Evolutionary conservation across 2,888 invertebrate genomes (phyloP), one percentile per base, ranked within the genome.

Genomic region (Andricus curvator): DNA sequence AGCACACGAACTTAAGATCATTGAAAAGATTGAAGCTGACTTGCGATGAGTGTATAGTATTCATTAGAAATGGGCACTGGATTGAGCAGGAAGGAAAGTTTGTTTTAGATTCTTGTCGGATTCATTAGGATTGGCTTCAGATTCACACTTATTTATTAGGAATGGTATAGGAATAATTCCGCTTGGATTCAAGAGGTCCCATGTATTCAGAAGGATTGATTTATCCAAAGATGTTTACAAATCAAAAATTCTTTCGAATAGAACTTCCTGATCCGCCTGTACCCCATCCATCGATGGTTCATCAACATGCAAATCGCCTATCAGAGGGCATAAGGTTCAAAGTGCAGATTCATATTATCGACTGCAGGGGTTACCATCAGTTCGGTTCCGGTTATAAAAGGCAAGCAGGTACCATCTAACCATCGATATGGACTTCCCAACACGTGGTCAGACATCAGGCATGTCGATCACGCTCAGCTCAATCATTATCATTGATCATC

Each of bases 401-500:
- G 76, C 65, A 79, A 62, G 76, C 80, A 80, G 82, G 83, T 83
- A 81, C 80, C 81, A 84, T 82, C 83, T 66, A 82, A 82, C 80
- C 80, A 78, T 81, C 82, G 77, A 76, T 82, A 84, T 85, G 83
- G 78, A 80, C 81, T 77, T 81, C 81, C 84, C 81, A 86, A 83
- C 88, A 88, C 87, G 89, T 88, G 88, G 86, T 81, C 85, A 81
- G 85, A 82, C 86, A 86, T 86, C 88, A 86, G 85, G 86, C 85
- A 88, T 89, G 90, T 90, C 90, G 89, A 90, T 91, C 90, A 90
- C 90, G 90, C 88, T 88, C 85, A 79, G 83, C 84, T 82, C 87
- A 87, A 89, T 91, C 90, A 90, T 90, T 90, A 90, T 90, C 91
- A 90, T 90, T 90, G 88, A 90, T 91, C 91, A 89, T 90, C 86